Percentiles rank a stretch among this genome's conserved stretches.
Conservation (phyloP, 2,113 vertebrate genomes). For the Lophotis ruficrista region DNA sequence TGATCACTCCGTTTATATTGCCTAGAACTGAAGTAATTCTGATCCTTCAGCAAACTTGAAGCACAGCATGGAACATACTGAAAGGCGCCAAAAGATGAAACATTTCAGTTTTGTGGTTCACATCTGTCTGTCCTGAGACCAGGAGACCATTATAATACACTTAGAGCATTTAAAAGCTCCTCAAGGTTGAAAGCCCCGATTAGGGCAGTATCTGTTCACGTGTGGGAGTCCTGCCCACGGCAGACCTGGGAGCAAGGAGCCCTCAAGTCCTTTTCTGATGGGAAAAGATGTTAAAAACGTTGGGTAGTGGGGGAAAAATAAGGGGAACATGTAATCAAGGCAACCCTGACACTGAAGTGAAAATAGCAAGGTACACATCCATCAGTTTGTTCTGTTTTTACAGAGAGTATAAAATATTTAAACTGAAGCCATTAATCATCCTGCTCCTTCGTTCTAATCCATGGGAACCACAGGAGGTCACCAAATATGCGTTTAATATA, state of each 20-base stretch:
- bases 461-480: conserved; percentile 70
- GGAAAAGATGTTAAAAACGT: background rate
- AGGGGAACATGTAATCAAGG: conserved; percentile 33
- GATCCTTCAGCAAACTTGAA: conserved; percentile 71
- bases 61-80: conserved; percentile 69
- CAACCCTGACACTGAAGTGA: background rate
- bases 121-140: conserved; percentile 69
- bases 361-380: conserved; percentile 47
- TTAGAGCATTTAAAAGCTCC: conserved; percentile 66
- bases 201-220: conserved; percentile 46
- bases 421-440: conserved; percentile 61
- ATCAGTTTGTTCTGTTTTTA: conserved; percentile 61
- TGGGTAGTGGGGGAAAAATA: background rate
- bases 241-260: background rate
- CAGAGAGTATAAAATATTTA: conserved; percentile 69
- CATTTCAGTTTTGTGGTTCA: conserved; percentile 70
- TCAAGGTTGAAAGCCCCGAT: conserved; percentile 63
- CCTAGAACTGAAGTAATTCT: conserved; percentile 71
- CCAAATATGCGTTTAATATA: conserved; percentile 66
- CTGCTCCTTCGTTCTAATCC: conserved; percentile 48
- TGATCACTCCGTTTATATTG: conserved; percentile 70
- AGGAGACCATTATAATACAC: conserved; percentile 68
- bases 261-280: background rate
- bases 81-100: conserved; percentile 73
- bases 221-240: background rate